A percentile compares a stretch with the other conserved stretches of the same genome.
Conservation (phyloP, 2,797 vertebrate genomes). For the Lerista edwardsae region DNA sequence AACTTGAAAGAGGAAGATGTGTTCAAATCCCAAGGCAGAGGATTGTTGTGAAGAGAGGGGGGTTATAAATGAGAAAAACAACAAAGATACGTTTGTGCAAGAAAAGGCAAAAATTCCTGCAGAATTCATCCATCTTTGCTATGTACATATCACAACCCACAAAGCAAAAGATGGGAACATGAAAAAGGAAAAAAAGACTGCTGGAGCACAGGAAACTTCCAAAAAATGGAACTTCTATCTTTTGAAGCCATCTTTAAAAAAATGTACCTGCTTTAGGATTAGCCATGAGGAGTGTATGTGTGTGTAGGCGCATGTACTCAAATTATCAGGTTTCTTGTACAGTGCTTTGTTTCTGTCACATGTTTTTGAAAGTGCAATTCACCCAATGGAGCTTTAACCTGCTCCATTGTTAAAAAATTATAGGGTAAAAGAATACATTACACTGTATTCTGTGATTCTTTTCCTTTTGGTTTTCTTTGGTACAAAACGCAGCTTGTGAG, state of each 20-base stretch:
- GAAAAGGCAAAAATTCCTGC: not conserved
- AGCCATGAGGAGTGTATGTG: not conserved
- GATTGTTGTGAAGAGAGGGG: no score
- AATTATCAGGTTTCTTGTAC: not conserved
- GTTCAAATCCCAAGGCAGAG: no score
- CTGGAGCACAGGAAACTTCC: not conserved
- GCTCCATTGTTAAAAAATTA: not conserved
- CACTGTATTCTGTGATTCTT: not conserved
- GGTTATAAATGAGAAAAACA: no score
- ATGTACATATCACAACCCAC: no score
- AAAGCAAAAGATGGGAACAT: no score
- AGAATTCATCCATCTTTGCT: no score
- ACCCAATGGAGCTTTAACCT: not conserved
- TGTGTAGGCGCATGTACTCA: not conserved
- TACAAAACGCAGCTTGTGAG: no score
- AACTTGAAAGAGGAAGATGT: no score
- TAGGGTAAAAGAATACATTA: not conserved
- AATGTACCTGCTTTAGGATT: not conserved
- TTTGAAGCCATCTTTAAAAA: not conserved
- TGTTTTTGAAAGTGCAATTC: not conserved
- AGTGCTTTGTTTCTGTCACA: not conserved
- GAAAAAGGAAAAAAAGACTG: no score
- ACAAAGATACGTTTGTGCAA: no score
- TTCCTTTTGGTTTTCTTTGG: not conserved
- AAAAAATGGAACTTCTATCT: not conserved